Evolutionary conservation across 2,113 vertebrate species (phyloP).

Genomic region (Thryonomys swinderianus): DNA sequence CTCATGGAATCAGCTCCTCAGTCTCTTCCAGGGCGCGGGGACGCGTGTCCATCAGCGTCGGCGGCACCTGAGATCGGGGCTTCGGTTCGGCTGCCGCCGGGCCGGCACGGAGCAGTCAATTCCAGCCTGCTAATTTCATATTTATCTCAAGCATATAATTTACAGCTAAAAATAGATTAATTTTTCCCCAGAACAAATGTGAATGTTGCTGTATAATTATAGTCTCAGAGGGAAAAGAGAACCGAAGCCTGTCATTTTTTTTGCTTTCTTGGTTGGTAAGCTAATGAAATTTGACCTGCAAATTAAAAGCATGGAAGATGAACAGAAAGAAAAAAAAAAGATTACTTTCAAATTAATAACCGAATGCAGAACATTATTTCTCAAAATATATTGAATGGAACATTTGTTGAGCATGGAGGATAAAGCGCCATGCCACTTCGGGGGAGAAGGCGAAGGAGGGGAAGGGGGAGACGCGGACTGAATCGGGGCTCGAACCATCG

Average conservation of each 20-base stretch:
- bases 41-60: background rate
- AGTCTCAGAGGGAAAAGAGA: slow-evolving; percentile 38
- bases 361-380: slow-evolving; percentile 35
- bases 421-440: background rate
- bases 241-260: slow-evolving; percentile 10
- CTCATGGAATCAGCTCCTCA: background rate
- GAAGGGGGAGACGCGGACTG: background rate
- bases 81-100: accelerated
- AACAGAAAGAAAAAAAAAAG: slow-evolving; percentile 58
- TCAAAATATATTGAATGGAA: slow-evolving; percentile 42
- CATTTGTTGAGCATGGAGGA: slow-evolving; percentile 8
- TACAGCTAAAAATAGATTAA: slow-evolving; percentile 76
- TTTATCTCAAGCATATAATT: slow-evolving; percentile 69
- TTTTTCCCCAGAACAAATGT: slow-evolving; percentile 65
- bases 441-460: background rate
- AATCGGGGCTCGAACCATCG: background rate
- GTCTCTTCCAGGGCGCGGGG: background rate
- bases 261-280: slow-evolving; percentile 58
- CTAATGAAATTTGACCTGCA: slow-evolving; percentile 76
- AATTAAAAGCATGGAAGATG: slow-evolving; percentile 55
- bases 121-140: slow-evolving; percentile 55
- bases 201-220: slow-evolving; percentile 65
- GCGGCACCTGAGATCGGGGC: background rate
- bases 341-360: slow-evolving; percentile 73
- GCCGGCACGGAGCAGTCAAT: background rate